Base-by-base conservation (phyloP, 2,797 vertebrate genomes). In the Enteromius treurensis region DNA sequence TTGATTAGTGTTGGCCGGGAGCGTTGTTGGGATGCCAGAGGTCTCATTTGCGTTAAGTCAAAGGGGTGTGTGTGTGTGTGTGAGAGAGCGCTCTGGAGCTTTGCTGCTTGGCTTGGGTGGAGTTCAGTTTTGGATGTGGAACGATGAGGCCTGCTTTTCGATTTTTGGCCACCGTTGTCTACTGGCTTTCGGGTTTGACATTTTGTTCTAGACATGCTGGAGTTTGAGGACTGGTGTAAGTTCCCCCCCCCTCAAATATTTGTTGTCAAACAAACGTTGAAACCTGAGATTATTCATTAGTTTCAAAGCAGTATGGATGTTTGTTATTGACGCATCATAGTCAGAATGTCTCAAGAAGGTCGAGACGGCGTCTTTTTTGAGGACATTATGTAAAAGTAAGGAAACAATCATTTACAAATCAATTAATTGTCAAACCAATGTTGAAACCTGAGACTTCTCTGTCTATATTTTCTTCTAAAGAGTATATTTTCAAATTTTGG, bases 91-190 rank as follows among this genome's bases (percentile, higher is more conserved):
- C 69, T 80, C 32, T 76, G 29, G 74, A 80, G 58, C 32, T 71
- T 77, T 69, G 80, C 34, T 78, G 67, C 65, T 71, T 34, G 13
- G 42, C 23, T 75, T 84, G 85, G 84, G 85, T 87, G 86, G 89
- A 87, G 86, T 83, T 73, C 76, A 58, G 82, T 75, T 84, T 73
- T 85, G 86, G 73, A 85, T 85, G 58, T 74, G 82, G 77, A 86
- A 62, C 26, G 51, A 70, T 37, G 80, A 55, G 73, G 74, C 80
- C 85, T 84, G 80, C 67, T 74, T 86, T 76, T 71, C 82, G 45
- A 15, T 32, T 77, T 40, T 29, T 74, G 74, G n/a, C 74, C 79
- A 79, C 17, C 58, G 32, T 71, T 81, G 71, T 81, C 23, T 23
- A 5, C 26, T 47, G 47, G 23, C 26, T 85, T 19, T 73, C 32